These are phyloP conservation scores for Ganaspis brasiliensis DNA, from an alignment of 2,888 invertebrate species.

Conservation along the genomic window DNA sequence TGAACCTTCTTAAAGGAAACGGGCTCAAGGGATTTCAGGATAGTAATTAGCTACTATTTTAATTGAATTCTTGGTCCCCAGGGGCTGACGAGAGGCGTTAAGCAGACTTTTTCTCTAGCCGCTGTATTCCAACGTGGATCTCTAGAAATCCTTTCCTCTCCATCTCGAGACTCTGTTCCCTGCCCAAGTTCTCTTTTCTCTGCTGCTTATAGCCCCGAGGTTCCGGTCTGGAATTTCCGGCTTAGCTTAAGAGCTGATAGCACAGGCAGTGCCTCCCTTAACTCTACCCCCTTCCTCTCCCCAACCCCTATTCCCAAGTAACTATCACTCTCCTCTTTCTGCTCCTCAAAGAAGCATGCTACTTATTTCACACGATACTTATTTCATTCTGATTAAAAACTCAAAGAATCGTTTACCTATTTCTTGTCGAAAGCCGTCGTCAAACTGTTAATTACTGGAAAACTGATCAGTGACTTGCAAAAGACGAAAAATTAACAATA, in stretches of 20 bases:
- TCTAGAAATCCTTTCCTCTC: constrained; percentile 65
- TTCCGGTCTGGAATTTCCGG: constrained; percentile 74
- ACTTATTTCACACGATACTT: not conserved
- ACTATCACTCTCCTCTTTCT: constrained; percentile 50
- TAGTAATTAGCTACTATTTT: constrained; percentile 57
- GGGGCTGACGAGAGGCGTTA: constrained; percentile 60
- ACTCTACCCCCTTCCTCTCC: constrained; percentile 47
- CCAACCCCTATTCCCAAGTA: no score
- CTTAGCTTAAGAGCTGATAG: constrained; percentile 75
- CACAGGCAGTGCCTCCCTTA: constrained; percentile 59
- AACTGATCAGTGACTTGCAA: no score
- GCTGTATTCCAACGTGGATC: constrained; percentile 65
- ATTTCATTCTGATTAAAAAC: no score
- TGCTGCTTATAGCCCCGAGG: constrained; percentile 58
- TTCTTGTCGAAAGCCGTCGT: no score
- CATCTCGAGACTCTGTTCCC: constrained; percentile 22
- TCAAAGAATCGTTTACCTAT: no score
- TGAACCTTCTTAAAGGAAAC: constrained; percentile 17
- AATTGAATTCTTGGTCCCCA: constrained; percentile 50
- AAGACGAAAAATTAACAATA: no score
- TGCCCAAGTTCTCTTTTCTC: constrained; percentile 48
- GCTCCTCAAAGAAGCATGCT: not conserved
- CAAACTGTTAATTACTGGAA: no score
- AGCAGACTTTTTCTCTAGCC: constrained; percentile 65
- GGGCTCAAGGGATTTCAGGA: constrained; percentile 3